These are phyloP conservation scores for Callocephalon fimbriatum DNA, from an alignment of 2,113 vertebrate species.

Conservation along the genomic window DNA sequence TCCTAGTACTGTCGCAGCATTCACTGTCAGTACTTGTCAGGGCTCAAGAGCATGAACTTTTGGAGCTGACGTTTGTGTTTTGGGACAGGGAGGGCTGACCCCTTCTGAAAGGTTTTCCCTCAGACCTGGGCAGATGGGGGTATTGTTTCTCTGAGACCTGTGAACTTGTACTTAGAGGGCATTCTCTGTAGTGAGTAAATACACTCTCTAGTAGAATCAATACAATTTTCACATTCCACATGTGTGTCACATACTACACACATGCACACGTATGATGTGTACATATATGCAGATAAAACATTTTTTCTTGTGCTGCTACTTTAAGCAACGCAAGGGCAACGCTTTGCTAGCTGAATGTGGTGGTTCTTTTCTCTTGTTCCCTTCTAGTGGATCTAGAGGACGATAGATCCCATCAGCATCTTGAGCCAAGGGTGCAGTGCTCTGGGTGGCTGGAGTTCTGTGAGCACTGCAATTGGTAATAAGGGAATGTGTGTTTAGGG, in stretches of 20 bases:
- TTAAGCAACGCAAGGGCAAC: neutral
- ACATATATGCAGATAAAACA: neutral
- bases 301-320: neutral
- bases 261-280: too few relatives aligned
- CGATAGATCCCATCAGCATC: neutral
- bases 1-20: too few relatives aligned
- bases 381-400: neutral
- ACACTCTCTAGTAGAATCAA: neutral
- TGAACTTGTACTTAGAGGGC: neutral
- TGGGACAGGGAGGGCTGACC: neutral
- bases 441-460: neutral
- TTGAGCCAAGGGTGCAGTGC: slow-evolving; percentile 44
- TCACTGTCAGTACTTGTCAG: neutral
- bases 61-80: neutral
- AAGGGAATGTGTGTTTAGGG: neutral
- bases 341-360: neutral
- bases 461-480: slow-evolving; percentile 50
- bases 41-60: neutral
- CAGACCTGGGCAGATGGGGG: neutral
- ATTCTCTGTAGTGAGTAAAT: neutral
- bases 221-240: neutral
- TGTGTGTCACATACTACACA: neutral
- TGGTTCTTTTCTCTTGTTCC: neutral
- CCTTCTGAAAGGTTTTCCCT: neutral
- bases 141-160: neutral